Percentiles rank a stretch among this genome's conserved stretches.
phyloP scores from a whole-genome alignment of 2,797 vertebrate genomes.

The Carapus acus region DNA sequence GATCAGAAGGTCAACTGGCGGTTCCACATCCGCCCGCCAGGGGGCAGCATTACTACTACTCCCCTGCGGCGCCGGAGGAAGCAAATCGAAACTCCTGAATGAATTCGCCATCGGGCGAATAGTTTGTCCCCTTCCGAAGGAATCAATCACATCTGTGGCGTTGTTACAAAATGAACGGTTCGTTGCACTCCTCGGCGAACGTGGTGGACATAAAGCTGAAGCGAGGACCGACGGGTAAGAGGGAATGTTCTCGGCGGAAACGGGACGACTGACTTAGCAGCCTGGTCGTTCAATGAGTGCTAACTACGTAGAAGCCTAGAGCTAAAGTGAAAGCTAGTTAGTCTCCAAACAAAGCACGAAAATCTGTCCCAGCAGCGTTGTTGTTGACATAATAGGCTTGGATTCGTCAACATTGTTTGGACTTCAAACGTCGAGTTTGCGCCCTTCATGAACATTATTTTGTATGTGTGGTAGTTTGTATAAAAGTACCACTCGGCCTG shows the following conservation, averaged over 20 bases:
- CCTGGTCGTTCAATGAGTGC: not conserved
- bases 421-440: too few species aligned
- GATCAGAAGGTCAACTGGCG: conserved; percentile 28
- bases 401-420: too few species aligned
- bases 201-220: conserved; percentile 60
- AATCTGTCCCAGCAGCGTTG: rapidly evolving
- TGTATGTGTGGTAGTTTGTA: not conserved
- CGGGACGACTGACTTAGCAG: conserved; percentile 1
- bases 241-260: not conserved
- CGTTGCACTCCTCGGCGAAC: conserved; percentile 32
- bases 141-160: not conserved
- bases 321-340: conserved; percentile 46
- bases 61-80: conserved; percentile 7
- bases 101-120: conserved; percentile 61
- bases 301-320: conserved; percentile 25
- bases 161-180: conserved; percentile 66
- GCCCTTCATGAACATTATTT: too few species aligned
- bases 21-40: conserved; percentile 19
- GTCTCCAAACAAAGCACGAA: not conserved
- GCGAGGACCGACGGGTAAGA: conserved; percentile 68
- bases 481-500: conserved; percentile 27
- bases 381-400: too few species aligned
- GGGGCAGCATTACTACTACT: conserved; percentile 40
- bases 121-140: conserved; percentile 24
- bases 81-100: conserved; percentile 58